Conservation (phyloP, 2,888 invertebrate genomes). For the Apodemia mormo region DNA sequence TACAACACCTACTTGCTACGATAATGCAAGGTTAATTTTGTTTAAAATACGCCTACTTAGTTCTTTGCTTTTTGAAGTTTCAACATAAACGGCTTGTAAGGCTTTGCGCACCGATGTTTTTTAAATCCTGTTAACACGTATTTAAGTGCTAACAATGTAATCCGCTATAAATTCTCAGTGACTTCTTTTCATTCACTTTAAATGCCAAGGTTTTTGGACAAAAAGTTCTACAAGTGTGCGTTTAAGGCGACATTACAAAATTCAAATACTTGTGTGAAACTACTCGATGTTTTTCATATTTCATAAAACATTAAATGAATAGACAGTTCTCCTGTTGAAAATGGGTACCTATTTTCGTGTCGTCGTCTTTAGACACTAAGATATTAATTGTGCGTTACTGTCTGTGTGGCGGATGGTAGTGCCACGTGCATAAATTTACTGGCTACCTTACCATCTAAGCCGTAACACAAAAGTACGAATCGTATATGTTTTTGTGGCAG, state of each 20-base stretch:
- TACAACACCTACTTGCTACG: no score
- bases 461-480: no score
- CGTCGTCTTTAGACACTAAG: no score
- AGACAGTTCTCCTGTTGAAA: no score
- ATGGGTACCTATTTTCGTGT: no score
- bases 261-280: neutral
- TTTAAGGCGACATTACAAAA: conserved; percentile 4
- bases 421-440: no score
- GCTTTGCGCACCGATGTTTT: conserved; percentile 21
- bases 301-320: no score
- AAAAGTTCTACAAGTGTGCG: conserved; percentile 7
- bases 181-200: conserved; percentile 58
- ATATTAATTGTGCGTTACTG: no score
- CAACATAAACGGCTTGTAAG: conserved; percentile 23
- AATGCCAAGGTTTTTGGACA: conserved; percentile 58
- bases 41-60: neutral
- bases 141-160: conserved; percentile 39
- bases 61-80: conserved; percentile 1
- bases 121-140: conserved; percentile 34
- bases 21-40: no score
- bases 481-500: no score
- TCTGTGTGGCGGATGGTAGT: no score
- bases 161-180: conserved; percentile 45
- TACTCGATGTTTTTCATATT: neutral
- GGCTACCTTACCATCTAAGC: no score